Evolutionary conservation across 2,797 vertebrate species (phyloP).

Genomic region (Gymnoscopelus microlampas): DNA sequence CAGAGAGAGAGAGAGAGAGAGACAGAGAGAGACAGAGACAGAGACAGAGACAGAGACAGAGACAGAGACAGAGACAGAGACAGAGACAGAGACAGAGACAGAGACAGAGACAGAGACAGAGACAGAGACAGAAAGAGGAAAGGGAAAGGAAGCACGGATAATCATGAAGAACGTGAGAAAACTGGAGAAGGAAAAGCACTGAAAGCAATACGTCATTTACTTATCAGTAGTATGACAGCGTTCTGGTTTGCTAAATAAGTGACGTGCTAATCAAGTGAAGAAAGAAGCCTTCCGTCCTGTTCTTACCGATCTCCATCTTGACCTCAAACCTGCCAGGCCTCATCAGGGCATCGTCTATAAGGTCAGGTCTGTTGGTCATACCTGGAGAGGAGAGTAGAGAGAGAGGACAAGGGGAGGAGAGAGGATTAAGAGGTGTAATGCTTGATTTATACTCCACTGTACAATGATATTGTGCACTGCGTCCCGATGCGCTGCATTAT

Average conservation of each 20-base stretch:
- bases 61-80: background rate
- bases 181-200: background rate
- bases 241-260: no score
- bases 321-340: constrained; percentile 96
- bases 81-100: no score
- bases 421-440: background rate
- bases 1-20: background rate
- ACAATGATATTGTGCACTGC: no score
- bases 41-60: background rate
- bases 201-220: background rate
- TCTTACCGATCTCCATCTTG: constrained; percentile 98
- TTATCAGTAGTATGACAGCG: no score
- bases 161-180: no score
- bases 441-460: no score
- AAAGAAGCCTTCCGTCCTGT: background rate
- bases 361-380: constrained; percentile 98
- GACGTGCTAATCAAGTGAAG: background rate
- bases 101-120: background rate
- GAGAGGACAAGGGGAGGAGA: background rate
- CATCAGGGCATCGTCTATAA: constrained; percentile 97
- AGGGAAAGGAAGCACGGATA: background rate
- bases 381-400: constrained; percentile 71
- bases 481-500: no score
- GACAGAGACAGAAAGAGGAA: no score
- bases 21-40: no score